Percentiles rank a stretch among this genome's conserved stretches.
Evolutionary conservation across 2,113 vertebrate genomes (phyloP).

Genomic region (Anguilla japonica): DNA sequence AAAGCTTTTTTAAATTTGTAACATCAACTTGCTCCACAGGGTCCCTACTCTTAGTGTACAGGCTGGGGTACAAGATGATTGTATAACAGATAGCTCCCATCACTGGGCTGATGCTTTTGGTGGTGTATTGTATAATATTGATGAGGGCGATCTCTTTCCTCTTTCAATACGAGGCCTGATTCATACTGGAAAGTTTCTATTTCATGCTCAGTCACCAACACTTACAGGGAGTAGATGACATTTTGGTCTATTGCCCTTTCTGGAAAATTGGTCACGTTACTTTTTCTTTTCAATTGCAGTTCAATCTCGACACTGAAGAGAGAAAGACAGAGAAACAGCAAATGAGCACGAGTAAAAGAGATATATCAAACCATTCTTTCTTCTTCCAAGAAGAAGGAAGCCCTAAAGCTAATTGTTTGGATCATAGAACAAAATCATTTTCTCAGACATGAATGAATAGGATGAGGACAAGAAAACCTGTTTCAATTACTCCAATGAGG

Average conservation of each 20-base stretch:
- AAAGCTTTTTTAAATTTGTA: background rate
- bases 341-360: conserved; percentile 21
- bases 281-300: conserved; percentile 44
- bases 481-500: conserved; percentile 48
- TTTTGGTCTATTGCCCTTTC: conserved; percentile 36
- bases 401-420: conserved; percentile 50
- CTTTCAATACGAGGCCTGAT: conserved; percentile 29
- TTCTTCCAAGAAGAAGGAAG: conserved; percentile 40
- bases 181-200: conserved; percentile 43
- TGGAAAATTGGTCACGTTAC: conserved; percentile 41
- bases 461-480: conserved; percentile 45
- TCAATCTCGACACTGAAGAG: conserved; percentile 23
- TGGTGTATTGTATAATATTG: conserved; percentile 41
- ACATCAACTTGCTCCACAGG: conserved; percentile 36
- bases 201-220: conserved; percentile 43
- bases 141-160: conserved; percentile 31
- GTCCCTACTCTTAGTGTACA: conserved; percentile 8
- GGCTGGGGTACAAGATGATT: conserved; percentile 25
- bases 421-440: conserved; percentile 48
- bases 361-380: conserved; percentile 48
- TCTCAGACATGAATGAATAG: conserved; percentile 46
- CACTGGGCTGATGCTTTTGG: conserved; percentile 20
- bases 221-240: conserved; percentile 34
- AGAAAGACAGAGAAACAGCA: conserved; percentile 29
- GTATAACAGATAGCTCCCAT: conserved; percentile 40